Conservation (phyloP, 2,113 vertebrate species). For the Cottus gobio region DNA sequence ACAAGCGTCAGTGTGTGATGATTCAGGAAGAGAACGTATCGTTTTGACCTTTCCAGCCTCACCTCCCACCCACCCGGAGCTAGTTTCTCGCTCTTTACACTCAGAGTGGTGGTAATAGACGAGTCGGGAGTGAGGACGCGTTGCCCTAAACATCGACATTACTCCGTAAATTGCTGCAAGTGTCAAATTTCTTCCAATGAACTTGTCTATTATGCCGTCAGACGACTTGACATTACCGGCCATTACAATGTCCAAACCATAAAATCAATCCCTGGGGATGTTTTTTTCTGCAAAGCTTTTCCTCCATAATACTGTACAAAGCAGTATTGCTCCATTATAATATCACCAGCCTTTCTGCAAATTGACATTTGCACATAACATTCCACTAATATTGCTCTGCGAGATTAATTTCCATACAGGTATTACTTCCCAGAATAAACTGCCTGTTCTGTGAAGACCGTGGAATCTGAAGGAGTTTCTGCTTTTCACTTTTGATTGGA, state of each 20-base stretch:
- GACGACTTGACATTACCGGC: conserved; percentile 17
- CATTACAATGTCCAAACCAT: conserved; percentile 5
- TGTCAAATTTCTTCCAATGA: conserved; percentile 22
- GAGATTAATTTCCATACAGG: conserved; percentile 10
- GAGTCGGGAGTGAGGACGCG: not conserved
- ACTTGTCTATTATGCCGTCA: conserved; percentile 17
- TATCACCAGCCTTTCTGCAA: not conserved
- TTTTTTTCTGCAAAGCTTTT: not conserved
- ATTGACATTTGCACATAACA: conserved; percentile 16
- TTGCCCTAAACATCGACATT: conserved; percentile 6
- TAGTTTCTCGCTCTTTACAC: not conserved
- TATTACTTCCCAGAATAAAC: conserved; percentile 9
- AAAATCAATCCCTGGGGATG: not conserved
- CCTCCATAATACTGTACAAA: conserved; percentile 15
- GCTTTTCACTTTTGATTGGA: not conserved
- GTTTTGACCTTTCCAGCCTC: not conserved
- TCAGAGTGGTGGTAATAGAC: not conserved
- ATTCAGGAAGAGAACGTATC: not conserved
- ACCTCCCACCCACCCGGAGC: not conserved
- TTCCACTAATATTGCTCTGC: not conserved
- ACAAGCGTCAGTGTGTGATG: too few relatives aligned
- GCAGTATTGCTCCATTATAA: not conserved
- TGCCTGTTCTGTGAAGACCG: conserved; percentile 5
- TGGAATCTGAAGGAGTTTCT: conserved; percentile 7
- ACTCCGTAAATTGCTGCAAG: conserved; percentile 23